Evolutionary conservation across 2,797 vertebrate species (phyloP).

Genomic region (Spinibarbus caldwelli): DNA sequence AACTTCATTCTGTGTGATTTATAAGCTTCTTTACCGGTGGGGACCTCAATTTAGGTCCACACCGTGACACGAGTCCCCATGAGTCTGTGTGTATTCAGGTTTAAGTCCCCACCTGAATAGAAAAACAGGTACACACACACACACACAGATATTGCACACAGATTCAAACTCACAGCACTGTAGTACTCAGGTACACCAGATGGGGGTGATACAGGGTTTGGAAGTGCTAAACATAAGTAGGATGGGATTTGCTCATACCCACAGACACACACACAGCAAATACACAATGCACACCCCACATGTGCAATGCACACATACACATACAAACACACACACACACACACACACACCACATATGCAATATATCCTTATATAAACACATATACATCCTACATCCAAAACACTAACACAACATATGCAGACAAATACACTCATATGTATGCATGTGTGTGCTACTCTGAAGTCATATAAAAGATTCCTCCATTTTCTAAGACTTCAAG

Average conservation of each 20-base stretch:
- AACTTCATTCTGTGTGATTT: too few relatives aligned
- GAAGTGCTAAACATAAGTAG: background rate
- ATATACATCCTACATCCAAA: background rate
- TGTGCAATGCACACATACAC: background rate
- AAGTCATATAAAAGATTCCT: background rate
- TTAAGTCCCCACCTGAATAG: too few relatives aligned
- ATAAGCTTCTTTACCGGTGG: too few relatives aligned
- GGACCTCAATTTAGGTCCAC: too few relatives aligned
- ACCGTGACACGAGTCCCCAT: too few relatives aligned
- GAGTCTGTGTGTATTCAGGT: too few relatives aligned
- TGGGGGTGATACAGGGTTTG: background rate
- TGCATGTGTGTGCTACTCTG: background rate
- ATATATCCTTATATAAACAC: background rate
- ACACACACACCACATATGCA: background rate
- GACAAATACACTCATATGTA: slow-evolving; percentile 5
- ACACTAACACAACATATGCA: slow-evolving; percentile 15
- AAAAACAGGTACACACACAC: background rate
- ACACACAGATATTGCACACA: slow-evolving; percentile 19
- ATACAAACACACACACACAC: background rate
- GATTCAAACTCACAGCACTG: background rate
- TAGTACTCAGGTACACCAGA: background rate
- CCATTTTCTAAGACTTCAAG: background rate
- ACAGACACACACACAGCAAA: background rate
- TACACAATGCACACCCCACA: background rate
- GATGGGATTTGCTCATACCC: slow-evolving; percentile 14